Evolutionary conservation across 2,888 invertebrate species (phyloP).

Genomic region (Caenorhabditis sinica): DNA sequence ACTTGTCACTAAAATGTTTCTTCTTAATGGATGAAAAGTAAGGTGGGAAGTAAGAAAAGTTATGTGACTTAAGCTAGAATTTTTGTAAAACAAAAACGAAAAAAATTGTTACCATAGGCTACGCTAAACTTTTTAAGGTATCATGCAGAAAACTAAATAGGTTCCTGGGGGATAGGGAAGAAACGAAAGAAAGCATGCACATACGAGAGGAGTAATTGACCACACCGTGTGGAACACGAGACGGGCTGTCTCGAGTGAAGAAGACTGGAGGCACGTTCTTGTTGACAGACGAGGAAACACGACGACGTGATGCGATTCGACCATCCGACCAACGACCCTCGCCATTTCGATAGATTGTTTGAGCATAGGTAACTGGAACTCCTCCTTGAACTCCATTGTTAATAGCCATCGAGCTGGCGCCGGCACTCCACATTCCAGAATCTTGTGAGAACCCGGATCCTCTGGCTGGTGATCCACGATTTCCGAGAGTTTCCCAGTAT

Average conservation of each 20-base stretch:
- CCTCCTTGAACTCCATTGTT: constrained; percentile 52
- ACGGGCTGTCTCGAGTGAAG: constrained; percentile 71
- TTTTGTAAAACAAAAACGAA: too few relatives aligned
- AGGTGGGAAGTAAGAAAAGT: neutral
- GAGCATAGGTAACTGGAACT: constrained; percentile 37
- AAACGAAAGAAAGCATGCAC: constrained; percentile 45
- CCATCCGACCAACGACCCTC: constrained; percentile 80
- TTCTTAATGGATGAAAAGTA: neutral
- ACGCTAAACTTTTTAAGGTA: neutral
- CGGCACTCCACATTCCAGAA: constrained; percentile 63
- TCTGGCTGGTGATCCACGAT: constrained; percentile 59
- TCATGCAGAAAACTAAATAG: constrained; percentile 16
- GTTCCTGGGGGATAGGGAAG: neutral
- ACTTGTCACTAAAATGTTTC: neutral
- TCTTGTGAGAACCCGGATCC: constrained; percentile 64
- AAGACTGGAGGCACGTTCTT: constrained; percentile 31
- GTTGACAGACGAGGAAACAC: constrained; percentile 37
- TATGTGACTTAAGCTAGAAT: too few relatives aligned
- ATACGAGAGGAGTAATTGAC: constrained; percentile 53
- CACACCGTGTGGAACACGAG: constrained; percentile 72
- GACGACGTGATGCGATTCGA: constrained; percentile 67
- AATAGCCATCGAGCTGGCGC: constrained; percentile 49
- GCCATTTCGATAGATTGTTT: constrained; percentile 76
- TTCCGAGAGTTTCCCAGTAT: constrained; percentile 52
- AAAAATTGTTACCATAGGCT: too few relatives aligned